Evolutionary conservation across 2,888 invertebrate species (phyloP).

Genomic region (Ectemnius cavifrons): DNA sequence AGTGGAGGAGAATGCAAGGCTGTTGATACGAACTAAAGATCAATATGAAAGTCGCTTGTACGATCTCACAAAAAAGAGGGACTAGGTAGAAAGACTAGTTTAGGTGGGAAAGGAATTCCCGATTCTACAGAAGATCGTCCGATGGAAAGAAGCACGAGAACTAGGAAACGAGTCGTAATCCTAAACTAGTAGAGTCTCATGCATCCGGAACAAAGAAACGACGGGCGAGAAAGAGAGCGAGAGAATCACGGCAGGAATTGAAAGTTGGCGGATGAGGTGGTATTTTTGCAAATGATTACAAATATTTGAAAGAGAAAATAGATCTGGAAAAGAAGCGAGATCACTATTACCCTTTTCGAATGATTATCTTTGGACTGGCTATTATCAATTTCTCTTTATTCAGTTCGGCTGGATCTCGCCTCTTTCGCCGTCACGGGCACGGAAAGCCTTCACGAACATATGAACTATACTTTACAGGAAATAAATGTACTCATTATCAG

Average conservation of each 20-base stretch:
- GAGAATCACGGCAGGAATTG: conserved; percentile 23
- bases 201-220: conserved; percentile 45
- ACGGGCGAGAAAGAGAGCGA: conserved; percentile 32
- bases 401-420: conserved; percentile 10
- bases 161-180: conserved; percentile 12
- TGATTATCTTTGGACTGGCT: background rate
- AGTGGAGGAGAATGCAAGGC: conserved; percentile 13
- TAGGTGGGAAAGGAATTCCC: background rate
- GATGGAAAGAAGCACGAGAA: conserved; percentile 12
- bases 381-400: conserved; percentile 10
- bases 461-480: conserved; percentile 4
- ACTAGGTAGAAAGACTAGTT: conserved; percentile 7
- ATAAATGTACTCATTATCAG: background rate
- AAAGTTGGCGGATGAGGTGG: conserved; percentile 21
- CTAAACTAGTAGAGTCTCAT: conserved; percentile 19
- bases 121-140: background rate
- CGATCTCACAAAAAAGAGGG: background rate
- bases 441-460: background rate
- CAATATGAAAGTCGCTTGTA: background rate
- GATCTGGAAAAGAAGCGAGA: background rate
- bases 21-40: background rate
- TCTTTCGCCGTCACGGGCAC: conserved; percentile 15
- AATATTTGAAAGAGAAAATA: conserved; percentile 16
- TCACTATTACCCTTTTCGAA: conserved; percentile 14
- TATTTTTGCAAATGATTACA: conserved; percentile 55